Evolutionary conservation across 2,888 invertebrate genomes (phyloP), one percentile per base, ranked within the genome.

Genomic region (Abrostola tripartita): DNA sequence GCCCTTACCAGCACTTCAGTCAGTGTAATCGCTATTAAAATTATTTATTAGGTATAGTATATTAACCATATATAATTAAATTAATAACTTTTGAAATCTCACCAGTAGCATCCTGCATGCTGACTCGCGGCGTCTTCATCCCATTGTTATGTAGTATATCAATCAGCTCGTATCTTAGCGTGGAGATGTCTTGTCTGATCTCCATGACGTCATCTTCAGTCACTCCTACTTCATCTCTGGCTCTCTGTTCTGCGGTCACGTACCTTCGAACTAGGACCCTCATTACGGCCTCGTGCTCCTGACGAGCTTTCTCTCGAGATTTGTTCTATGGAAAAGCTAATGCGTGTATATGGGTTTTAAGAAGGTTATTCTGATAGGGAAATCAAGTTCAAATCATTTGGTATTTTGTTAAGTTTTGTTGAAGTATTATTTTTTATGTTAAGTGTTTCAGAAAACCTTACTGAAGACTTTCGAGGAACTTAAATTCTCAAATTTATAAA

Each of bases 151-250:
- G 95, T 10, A 99, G 96, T 82, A 99, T 98, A 83, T 99, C 98
- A 60, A 99, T 96, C 35, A 99, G 95, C 86, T 99, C 99, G 88
- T 97, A 99, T 71, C 98, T 95, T 75, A 99, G 95, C 5, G 98
- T 97, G n/a, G 98, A 98, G 71, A 99, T 98, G 87, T 99, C 99
- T 86, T 99, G 99, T 81, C 99, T 96, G 83, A 99, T 98, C 95
- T 99, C 99, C 96, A 99, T 99, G 73, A 99, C 98, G 90, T 99
- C 99, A 90, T 99, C 99, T 87, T 99, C 99, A 0, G 98, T 98
- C 36, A 99, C 98, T 8, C 98, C 98, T 68, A 97, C 97, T 60
- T 98, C 98, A 87, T 99, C 98, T 55, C 98, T 96, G 74, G 98
- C 98, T 51, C 97, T 93, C 88, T 98, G 98, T 87, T 98, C 98